Evolutionary conservation across 2,888 invertebrate genomes (phyloP).

Genomic region (Hoplodrina blanda): DNA sequence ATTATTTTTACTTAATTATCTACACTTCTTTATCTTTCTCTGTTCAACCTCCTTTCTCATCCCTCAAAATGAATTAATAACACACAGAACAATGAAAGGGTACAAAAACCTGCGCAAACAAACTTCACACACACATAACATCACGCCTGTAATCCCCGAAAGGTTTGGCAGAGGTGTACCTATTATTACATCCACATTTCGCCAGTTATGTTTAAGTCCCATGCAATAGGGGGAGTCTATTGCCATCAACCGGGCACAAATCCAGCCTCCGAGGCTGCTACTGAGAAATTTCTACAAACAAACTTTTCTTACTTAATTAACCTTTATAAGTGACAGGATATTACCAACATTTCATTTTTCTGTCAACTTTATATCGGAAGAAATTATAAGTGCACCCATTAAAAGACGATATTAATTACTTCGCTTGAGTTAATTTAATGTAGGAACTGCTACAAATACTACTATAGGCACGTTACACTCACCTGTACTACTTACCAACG

Average conservation of each 20-base stretch:
- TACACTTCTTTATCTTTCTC: too few species aligned
- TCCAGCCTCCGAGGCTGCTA: too few species aligned
- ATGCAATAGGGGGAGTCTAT: too few species aligned
- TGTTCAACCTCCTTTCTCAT: too few species aligned
- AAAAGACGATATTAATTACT: not conserved
- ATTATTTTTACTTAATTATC: too few species aligned
- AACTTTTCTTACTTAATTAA: not conserved
- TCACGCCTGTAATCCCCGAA: too few species aligned
- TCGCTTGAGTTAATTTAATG: not conserved
- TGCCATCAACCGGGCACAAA: too few species aligned
- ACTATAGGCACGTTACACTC: constrained; percentile 10
- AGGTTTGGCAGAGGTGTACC: too few species aligned
- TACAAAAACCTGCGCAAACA: not conserved
- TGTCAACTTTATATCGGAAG: not conserved
- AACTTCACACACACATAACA: not conserved
- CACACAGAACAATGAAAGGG: not conserved
- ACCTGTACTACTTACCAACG: constrained; percentile 19
- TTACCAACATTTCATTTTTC: not conserved
- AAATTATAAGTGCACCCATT: not conserved
- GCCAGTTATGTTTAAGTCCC: too few species aligned
- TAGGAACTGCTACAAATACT: not conserved
- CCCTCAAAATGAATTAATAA: not conserved
- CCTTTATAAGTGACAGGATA: not conserved
- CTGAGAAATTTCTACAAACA: too few species aligned
- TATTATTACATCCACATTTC: too few species aligned